A percentile compares a stretch with the other conserved stretches of the same genome.
phyloP scores from a whole-genome alignment of 1,140 invertebrate species.

The Wiebesia pumilae region DNA sequence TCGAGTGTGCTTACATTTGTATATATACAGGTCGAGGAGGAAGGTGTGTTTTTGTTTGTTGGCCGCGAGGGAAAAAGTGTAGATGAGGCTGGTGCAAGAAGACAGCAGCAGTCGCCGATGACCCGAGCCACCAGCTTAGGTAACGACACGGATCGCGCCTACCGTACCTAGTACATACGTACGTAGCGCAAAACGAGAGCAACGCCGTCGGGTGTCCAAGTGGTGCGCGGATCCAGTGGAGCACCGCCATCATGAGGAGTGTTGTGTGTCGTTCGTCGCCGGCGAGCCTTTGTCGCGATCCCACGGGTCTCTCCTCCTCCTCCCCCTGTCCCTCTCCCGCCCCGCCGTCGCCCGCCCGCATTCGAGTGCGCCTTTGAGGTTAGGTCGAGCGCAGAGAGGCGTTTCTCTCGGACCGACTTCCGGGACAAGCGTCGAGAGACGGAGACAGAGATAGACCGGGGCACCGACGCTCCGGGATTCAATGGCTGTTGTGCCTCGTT shows the following conservation, averaged over 20 bases:
- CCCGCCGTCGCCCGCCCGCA: neutral
- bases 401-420: no score
- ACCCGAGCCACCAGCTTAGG: slow-evolving; percentile 2
- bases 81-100: slow-evolving; percentile 20
- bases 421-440: neutral
- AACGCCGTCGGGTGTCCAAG: neutral
- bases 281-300: neutral
- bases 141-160: neutral
- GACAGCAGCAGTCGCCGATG: slow-evolving; percentile 4
- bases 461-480: no score
- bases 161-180: neutral
- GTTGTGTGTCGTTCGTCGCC: neutral
- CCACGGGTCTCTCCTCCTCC: no score
- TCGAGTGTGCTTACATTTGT: neutral
- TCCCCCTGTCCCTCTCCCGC: neutral
- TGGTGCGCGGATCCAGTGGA: neutral
- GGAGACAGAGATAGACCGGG: neutral
- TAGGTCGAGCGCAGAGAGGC: neutral
- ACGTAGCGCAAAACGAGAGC: neutral
- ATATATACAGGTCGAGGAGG: neutral
- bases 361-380: neutral
- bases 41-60: slow-evolving; percentile 30
- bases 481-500: no score
- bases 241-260: neutral
- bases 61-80: neutral